A percentile compares a stretch with the other conserved stretches of the same genome.
phyloP scores from a whole-genome alignment of 1,140 invertebrate genomes.

The Schlechtendalia chinensis region DNA sequence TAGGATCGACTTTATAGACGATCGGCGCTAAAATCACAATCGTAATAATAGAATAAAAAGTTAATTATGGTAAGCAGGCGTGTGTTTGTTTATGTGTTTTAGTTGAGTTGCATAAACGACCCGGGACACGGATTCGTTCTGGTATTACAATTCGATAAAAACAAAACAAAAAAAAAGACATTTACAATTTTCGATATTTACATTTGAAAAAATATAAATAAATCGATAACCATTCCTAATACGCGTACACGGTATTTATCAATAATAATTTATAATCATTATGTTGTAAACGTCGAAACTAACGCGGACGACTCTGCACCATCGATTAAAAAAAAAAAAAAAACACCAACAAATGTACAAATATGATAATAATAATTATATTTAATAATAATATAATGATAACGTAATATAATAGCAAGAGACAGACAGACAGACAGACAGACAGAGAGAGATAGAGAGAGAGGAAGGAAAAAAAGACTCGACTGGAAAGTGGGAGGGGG shows the following conservation, averaged over 20 bases:
- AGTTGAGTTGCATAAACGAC: neutral
- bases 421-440: neutral
- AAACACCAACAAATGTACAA: constrained; percentile 10
- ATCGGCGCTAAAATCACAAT: constrained; percentile 10
- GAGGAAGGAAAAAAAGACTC: neutral
- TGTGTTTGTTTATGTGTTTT: constrained; percentile 12
- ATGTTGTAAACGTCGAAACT: neutral
- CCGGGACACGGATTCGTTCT: constrained; percentile 17
- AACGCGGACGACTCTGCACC: constrained; percentile 15
- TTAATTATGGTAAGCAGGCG: constrained; percentile 36
- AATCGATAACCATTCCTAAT: constrained; percentile 8
- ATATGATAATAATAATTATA: constrained; percentile 20
- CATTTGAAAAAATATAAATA: constrained; percentile 22
- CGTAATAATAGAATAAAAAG: constrained; percentile 10
- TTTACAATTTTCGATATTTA: constrained; percentile 30
- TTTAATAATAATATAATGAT: constrained; percentile 6
- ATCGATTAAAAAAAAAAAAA: constrained; percentile 1
- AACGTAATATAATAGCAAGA: neutral
- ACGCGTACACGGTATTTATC: neutral
- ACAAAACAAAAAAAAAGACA: neutral
- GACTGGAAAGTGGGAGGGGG: neutral
- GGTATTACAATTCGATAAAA: constrained; percentile 16
- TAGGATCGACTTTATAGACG: constrained; percentile 9
- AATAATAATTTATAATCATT: neutral
- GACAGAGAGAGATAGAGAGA: neutral